Base-by-base conservation (phyloP, 2,888 invertebrate species). In the Ecliptopera silaceata region DNA sequence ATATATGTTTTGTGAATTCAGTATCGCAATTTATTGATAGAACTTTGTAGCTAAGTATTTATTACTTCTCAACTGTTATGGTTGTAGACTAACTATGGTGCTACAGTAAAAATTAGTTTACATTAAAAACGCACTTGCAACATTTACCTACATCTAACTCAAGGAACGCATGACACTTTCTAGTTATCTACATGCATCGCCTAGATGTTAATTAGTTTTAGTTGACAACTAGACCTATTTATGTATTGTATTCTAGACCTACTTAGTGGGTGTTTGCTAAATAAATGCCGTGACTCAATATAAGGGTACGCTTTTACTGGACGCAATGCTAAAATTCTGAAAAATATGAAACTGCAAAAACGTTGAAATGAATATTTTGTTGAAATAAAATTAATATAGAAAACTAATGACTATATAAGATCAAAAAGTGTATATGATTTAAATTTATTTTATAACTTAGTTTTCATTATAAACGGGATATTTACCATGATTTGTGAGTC, bases 271-370 rank as follows among this genome's bases (percentile, higher is more conserved):
- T 39, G 12, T 36, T 22, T 48, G n/a, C 29, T 48, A 18, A 12
- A 18, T 29, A 29, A 26, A 26, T 29, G 17, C 10, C 48, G 39
- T 48, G 22, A 12, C n/a, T 29, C 39, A 39, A 39, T 39, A 48
- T 12, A 39, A 48, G 8, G 18, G 39, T 39, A 45, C 8, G 17
- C 4, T 29, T 22, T 22, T 13, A 39, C 48, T 48, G 22, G 13
- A 47, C 47, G 47, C 34, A 4, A 11, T 20, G 32, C 32, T 12
- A 3, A 31, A 15, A 4, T n/a, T 10, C 22, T 42, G 26, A 13
- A 42, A 42, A 44, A 18, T 18, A 38, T 38, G 2, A 36, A 36
- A 36, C 5, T 11, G n/a, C 31, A 31, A n/a, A 22, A 4, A 1
- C 22, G 20, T 20, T 4, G 20, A n/a, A n/a, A n/a, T n/a, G n/a